Conservation (phyloP, 2,888 invertebrate genomes). For the Nemotelus nigrinus region DNA sequence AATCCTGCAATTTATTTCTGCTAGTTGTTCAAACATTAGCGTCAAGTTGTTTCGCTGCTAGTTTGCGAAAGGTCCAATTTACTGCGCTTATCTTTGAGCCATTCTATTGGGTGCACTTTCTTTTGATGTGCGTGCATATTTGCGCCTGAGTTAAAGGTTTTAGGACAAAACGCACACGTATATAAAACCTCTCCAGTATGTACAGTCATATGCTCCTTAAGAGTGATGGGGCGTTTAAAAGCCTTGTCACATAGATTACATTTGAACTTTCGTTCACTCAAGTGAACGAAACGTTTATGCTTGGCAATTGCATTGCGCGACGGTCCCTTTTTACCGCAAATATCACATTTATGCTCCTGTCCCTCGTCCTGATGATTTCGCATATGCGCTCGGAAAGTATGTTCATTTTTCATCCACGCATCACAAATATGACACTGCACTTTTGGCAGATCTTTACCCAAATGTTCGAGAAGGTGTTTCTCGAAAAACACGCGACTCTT, state of each 20-base stretch:
- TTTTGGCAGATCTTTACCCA: conserved; percentile 52
- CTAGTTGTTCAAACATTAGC: too few relatives aligned
- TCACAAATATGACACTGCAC: conserved; percentile 53
- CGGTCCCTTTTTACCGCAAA: conserved; percentile 54
- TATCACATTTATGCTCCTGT: conserved; percentile 52
- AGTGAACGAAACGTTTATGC: conserved; percentile 54
- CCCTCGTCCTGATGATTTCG: conserved; percentile 49
- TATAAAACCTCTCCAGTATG: conserved; percentile 55
- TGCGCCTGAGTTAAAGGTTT: conserved; percentile 54
- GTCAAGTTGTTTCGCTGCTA: too few relatives aligned
- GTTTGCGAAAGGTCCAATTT: conserved; percentile 18
- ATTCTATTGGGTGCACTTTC: conserved; percentile 53
- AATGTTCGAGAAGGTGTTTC: conserved; percentile 53
- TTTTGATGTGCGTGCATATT: conserved; percentile 55
- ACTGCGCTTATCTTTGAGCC: conserved; percentile 51
- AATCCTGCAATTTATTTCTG: too few relatives aligned
- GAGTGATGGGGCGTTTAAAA: conserved; percentile 53
- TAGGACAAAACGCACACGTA: conserved; percentile 53
- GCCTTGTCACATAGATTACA: conserved; percentile 54
- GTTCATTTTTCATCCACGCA: conserved; percentile 54
- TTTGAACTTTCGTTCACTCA: conserved; percentile 52
- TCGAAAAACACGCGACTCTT: conserved; percentile 53
- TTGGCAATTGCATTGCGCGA: conserved; percentile 54
- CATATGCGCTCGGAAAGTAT: conserved; percentile 53
- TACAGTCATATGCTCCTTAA: conserved; percentile 54